Conservation (phyloP, 1,140 invertebrate genomes). For the Drosophila subobscura region DNA sequence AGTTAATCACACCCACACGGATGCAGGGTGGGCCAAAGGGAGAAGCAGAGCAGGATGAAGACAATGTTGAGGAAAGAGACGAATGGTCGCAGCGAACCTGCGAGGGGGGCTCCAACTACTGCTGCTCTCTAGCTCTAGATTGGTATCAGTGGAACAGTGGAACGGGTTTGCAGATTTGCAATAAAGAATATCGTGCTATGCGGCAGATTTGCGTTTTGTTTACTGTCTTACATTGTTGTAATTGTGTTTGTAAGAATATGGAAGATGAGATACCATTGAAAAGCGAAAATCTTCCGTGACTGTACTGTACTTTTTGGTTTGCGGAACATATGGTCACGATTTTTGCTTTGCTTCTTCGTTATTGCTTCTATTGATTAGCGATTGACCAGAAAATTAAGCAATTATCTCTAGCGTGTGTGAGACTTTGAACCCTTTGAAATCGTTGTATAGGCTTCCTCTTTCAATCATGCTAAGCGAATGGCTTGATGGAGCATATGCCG, state of each 20-base stretch:
- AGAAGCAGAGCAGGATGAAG: conserved; percentile 1
- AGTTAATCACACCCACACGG: conserved; percentile 83
- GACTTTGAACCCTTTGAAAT: not conserved
- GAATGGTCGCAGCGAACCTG: conserved; percentile 26
- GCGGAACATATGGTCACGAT: conserved; percentile 69
- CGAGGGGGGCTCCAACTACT: conserved; percentile 11
- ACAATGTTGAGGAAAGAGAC: not conserved
- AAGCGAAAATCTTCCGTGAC: conserved; percentile 5
- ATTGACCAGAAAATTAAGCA: conserved; percentile 69
- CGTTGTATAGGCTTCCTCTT: not conserved
- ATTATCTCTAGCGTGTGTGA: conserved; percentile 48
- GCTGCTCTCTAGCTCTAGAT: conserved; percentile 48
- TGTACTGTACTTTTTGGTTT: conserved; percentile 15
- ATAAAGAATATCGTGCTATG: conserved; percentile 82
- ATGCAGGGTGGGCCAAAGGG: conserved; percentile 17
- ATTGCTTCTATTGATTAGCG: conserved; percentile 37
- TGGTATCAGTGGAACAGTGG: conserved; percentile 58
- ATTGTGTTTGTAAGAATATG: conserved; percentile 47
- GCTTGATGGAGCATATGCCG: conserved; percentile 4
- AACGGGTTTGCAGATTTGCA: conserved; percentile 70
- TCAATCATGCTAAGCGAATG: conserved; percentile 4
- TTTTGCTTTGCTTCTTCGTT: conserved; percentile 14
- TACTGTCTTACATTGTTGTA: conserved; percentile 62
- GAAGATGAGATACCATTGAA: conserved; percentile 33
- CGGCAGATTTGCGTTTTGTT: conserved; percentile 75